Conservation (phyloP, 2,113 vertebrate genomes). For the Neolamprologus kungweensis region DNA sequence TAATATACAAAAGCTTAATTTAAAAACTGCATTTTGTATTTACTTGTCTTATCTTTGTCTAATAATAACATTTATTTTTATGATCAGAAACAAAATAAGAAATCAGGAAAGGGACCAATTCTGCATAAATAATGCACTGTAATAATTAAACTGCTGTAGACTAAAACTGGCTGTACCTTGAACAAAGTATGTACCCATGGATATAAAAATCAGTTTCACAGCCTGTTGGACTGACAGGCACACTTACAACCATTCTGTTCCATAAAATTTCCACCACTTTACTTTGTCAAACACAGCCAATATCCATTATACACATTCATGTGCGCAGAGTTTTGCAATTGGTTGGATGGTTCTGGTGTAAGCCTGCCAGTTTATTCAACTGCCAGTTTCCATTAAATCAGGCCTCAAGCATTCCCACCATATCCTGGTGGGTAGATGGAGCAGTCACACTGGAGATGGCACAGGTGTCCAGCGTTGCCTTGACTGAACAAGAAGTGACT, state of each 20-base stretch:
- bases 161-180: not conserved
- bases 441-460: slow-evolving; percentile 3
- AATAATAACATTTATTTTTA: not conserved
- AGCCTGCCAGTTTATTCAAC: slow-evolving; percentile 9
- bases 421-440: not conserved
- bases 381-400: slow-evolving; percentile 31
- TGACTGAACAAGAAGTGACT: slow-evolving; percentile 53
- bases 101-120: not conserved
- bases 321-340: not conserved
- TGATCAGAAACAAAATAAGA: not conserved
- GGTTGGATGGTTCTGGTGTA: slow-evolving; percentile 7
- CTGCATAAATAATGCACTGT: not conserved
- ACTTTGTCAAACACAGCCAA: not conserved
- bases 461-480: slow-evolving; percentile 32
- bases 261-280: not conserved
- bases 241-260: not conserved
- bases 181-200: not conserved
- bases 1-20: not conserved
- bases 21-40: not conserved
- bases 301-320: not conserved
- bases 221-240: not conserved
- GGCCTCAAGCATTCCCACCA: not conserved
- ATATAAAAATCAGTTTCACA: not conserved
- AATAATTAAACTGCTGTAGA: not conserved
- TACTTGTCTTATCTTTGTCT: not conserved